phyloP scores from a whole-genome alignment of 1,140 invertebrate genomes.

The Whitmania pigra region DNA sequence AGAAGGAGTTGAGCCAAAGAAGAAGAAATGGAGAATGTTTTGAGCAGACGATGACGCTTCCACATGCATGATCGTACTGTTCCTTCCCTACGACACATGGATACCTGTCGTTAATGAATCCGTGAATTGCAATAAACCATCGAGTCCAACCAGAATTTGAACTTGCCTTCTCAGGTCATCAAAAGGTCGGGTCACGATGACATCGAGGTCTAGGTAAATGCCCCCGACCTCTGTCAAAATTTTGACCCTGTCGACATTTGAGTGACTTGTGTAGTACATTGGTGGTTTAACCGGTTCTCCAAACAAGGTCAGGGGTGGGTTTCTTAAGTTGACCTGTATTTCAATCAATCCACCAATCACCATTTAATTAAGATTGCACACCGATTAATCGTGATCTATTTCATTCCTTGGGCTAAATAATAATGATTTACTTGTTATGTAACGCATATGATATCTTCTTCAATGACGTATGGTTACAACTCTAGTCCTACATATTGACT shows the following conservation, averaged over 20 bases:
- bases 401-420: too few relatives aligned
- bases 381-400: too few relatives aligned
- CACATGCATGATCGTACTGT: conserved; percentile 22
- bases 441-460: too few relatives aligned
- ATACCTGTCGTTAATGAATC: too few relatives aligned
- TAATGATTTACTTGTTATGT: too few relatives aligned
- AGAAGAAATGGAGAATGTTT: conserved; percentile 22
- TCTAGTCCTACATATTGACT: too few relatives aligned
- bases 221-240: conserved; percentile 24
- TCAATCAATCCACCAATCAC: background rate
- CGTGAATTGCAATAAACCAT: background rate
- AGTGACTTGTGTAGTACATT: conserved; percentile 24
- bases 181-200: conserved; percentile 28
- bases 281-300: conserved; percentile 21
- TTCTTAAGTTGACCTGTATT: conserved; percentile 13
- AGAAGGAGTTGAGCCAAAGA: conserved; percentile 25
- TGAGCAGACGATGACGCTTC: conserved; percentile 25
- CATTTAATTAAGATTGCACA: too few relatives aligned
- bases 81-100: conserved; percentile 17
- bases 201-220: conserved; percentile 26
- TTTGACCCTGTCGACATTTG: conserved; percentile 25
- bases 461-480: too few relatives aligned
- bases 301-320: conserved; percentile 21
- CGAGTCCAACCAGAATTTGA: conserved; percentile 32
- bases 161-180: conserved; percentile 38